phyloP scores from a whole-genome alignment of 2,888 invertebrate genomes.

The Aleiodes testaceus region DNA sequence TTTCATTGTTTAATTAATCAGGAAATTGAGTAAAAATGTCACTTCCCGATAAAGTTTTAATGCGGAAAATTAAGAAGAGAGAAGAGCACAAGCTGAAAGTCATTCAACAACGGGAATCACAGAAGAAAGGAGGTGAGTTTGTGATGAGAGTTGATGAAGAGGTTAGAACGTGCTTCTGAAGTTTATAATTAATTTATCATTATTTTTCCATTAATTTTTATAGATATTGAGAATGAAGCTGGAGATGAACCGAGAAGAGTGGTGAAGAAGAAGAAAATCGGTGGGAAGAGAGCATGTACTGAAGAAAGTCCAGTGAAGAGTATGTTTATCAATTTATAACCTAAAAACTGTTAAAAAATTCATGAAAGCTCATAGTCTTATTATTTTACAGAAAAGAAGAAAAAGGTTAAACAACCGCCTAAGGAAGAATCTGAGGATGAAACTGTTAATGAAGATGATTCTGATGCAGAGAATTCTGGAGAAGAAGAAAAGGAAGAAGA shows the following conservation, averaged over 20 bases:
- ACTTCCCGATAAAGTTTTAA: slow-evolving; percentile 81
- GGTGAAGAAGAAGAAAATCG: slow-evolving; percentile 42
- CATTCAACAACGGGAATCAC: slow-evolving; percentile 76
- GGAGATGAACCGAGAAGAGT: slow-evolving; percentile 12
- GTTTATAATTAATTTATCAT: slow-evolving; percentile 16
- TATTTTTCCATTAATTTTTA: slow-evolving; percentile 24
- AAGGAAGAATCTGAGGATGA: slow-evolving; percentile 67
- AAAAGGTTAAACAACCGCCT: slow-evolving; percentile 59
- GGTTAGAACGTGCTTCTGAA: slow-evolving; percentile 22
- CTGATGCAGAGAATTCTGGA: slow-evolving; percentile 57
- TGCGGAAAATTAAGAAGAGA: slow-evolving; percentile 85
- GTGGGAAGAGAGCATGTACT: slow-evolving; percentile 49
- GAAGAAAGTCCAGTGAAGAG: slow-evolving; percentile 56
- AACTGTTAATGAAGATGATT: slow-evolving; percentile 65
- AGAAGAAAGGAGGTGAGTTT: slow-evolving; percentile 62
- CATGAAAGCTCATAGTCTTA: not conserved
- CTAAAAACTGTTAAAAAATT: too few relatives aligned
- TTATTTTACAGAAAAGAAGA: slow-evolving; percentile 51
- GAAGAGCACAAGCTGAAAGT: slow-evolving; percentile 80
- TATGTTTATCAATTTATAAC: slow-evolving; percentile 45
- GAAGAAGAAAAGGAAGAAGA: slow-evolving; percentile 58
- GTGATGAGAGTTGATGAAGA: slow-evolving; percentile 14
- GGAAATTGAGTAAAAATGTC: slow-evolving; percentile 73
- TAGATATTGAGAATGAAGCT: slow-evolving; percentile 28
- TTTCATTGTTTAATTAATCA: not conserved